A percentile compares a stretch with the other conserved stretches of the same genome.
Conservation (phyloP, 2,797 vertebrate species). For the Liasis olivaceus region DNA sequence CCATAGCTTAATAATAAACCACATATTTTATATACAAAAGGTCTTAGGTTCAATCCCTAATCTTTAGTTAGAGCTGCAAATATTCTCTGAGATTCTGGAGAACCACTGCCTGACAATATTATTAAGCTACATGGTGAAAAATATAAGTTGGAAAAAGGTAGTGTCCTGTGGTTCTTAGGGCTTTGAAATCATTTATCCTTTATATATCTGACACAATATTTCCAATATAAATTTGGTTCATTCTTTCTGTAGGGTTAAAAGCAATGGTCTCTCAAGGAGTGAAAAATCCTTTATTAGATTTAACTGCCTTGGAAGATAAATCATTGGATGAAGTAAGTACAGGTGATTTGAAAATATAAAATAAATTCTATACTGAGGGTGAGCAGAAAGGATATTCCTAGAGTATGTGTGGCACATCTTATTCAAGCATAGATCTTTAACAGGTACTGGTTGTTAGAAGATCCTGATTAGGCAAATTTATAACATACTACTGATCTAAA, state of each 20-base stretch:
- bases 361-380: not conserved
- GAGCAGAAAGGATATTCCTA: not conserved
- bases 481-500: not conserved
- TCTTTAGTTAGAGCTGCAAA: too few relatives aligned
- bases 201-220: not conserved
- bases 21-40: too few relatives aligned
- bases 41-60: too few relatives aligned
- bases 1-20: too few relatives aligned
- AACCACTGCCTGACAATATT: not conserved
- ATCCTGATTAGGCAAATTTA: not conserved
- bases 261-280: conserved; percentile 95
- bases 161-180: not conserved
- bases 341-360: not conserved
- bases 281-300: conserved; percentile 94
- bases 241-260: conserved; percentile 83
- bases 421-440: not conserved
- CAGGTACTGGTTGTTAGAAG: not conserved
- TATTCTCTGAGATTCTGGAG: too few relatives aligned
- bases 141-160: not conserved
- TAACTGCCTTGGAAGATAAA: conserved; percentile 93
- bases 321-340: conserved; percentile 90
- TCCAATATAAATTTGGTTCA: not conserved
- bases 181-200: not conserved
- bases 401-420: not conserved
- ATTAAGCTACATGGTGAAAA: not conserved